Conservation (phyloP, 35 echinoderm and acorn worm species). For the Acanthaster planci region DNA sequence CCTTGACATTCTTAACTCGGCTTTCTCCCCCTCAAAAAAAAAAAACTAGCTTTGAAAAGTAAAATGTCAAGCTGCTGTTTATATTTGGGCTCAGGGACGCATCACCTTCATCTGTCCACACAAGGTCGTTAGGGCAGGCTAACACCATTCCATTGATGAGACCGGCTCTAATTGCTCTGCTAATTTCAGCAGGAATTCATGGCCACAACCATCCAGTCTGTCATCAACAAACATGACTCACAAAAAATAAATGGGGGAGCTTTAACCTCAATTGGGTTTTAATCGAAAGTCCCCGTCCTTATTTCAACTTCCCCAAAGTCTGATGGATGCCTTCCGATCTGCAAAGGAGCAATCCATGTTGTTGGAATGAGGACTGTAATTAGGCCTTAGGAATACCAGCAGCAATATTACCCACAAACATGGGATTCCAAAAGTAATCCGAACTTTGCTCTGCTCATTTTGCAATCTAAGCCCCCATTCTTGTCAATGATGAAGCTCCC, state of each 20-base stretch:
- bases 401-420: background rate
- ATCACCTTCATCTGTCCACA: background rate
- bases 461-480: background rate
- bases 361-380: background rate
- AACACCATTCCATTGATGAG: conserved; percentile 1
- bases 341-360: background rate
- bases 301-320: background rate
- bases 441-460: conserved; percentile 19
- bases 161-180: background rate
- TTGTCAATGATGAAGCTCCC: conserved; percentile 2
- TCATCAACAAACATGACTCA: conserved; percentile 16
- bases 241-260: background rate
- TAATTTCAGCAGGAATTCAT: conserved; percentile 17
- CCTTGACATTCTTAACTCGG: background rate
- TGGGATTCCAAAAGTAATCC: conserved; percentile 12
- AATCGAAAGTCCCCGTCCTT: conserved; percentile 13
- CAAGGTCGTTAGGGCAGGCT: conserved; percentile 16
- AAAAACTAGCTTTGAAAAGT: background rate
- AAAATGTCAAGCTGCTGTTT: conserved; percentile 13
- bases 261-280: conserved; percentile 27
- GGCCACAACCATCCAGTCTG: background rate
- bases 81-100: background rate
- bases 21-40: too few relatives aligned
- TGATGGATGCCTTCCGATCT: conserved; percentile 11
- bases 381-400: background rate